These are phyloP conservation scores for Glaucidium brasilianum DNA, from an alignment of 2,113 vertebrate species.

Conservation along the genomic window DNA sequence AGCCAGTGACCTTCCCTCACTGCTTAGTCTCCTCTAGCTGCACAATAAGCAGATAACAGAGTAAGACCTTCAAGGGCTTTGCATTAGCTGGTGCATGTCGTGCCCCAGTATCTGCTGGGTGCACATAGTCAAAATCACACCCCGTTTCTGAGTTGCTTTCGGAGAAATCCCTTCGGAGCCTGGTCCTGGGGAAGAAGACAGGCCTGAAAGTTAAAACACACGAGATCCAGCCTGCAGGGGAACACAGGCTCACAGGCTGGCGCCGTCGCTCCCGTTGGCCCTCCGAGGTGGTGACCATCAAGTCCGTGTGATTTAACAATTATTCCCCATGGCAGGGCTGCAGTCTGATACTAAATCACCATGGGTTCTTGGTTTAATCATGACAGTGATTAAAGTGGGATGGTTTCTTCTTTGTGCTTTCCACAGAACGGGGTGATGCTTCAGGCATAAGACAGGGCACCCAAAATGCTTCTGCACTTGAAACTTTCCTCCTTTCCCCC, in stretches of 20 bases:
- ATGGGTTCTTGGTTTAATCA: not conserved
- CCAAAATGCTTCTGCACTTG: not conserved
- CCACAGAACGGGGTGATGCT: fast-evolving
- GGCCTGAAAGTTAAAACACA: not conserved
- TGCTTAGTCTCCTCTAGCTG: not conserved
- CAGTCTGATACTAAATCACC: not conserved
- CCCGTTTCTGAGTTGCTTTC: not conserved
- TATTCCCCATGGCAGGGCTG: not conserved
- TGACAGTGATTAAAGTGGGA: not conserved
- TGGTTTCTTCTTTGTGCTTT: not conserved
- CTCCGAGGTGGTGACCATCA: fast-evolving
- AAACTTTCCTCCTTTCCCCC: not conserved
- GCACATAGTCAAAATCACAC: not conserved
- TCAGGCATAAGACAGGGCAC: fast-evolving
- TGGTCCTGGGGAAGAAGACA: not conserved
- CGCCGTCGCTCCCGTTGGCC: fast-evolving
- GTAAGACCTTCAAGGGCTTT: not conserved
- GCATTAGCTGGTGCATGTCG: fast-evolving
- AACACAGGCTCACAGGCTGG: not conserved
- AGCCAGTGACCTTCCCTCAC: not conserved
- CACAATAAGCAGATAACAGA: not conserved
- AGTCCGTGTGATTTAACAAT: fast-evolving
- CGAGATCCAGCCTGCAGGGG: fast-evolving
- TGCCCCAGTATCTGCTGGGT: fast-evolving
- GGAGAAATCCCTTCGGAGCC: not conserved